Evolutionary conservation across 2,888 invertebrate species (phyloP).

Genomic region (Rhynchonema sp.): DNA sequence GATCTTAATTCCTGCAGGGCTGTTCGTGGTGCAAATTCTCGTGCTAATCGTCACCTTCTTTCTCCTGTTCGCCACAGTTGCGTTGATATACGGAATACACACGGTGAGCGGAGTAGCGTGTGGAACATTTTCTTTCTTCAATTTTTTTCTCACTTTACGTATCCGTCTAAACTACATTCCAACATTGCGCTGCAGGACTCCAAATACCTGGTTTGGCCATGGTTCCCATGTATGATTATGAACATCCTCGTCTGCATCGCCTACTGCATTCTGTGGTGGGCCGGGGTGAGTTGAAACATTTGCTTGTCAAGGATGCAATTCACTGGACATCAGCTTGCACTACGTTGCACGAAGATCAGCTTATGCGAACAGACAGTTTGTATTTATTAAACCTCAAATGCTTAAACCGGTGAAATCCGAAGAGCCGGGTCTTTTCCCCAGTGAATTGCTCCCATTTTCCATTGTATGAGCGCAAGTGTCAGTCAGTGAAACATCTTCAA

Average conservation of each 20-base stretch:
- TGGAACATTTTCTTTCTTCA: too few relatives aligned
- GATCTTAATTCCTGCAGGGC: constrained; percentile 14
- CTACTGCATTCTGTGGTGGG: constrained; percentile 23
- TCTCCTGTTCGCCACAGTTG: constrained; percentile 22
- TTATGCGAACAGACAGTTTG: too few relatives aligned
- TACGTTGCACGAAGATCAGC: too few relatives aligned
- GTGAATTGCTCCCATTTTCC: neutral
- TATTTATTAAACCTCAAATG: too few relatives aligned
- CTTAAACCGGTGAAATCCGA: too few relatives aligned
- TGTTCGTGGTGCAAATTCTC: constrained; percentile 26
- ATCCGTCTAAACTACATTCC: neutral
- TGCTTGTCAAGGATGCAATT: too few relatives aligned
- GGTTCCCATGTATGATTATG: constrained; percentile 21
- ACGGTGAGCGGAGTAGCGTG: constrained; percentile 15
- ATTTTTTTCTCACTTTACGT: neutral
- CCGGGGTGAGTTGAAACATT: neutral
- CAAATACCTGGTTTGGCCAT: constrained; percentile 21
- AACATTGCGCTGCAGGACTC: neutral
- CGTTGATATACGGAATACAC: constrained; percentile 24
- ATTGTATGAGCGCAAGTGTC: constrained; percentile 18
- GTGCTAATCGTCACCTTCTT: constrained; percentile 25
- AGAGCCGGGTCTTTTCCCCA: too few relatives aligned
- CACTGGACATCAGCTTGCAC: too few relatives aligned
- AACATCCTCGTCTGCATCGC: constrained; percentile 21
- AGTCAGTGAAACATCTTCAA: constrained; percentile 16